These are phyloP conservation scores for Philopotamus ludificatus DNA, from an alignment of 1,140 invertebrate genomes.

Conservation along the genomic window DNA sequence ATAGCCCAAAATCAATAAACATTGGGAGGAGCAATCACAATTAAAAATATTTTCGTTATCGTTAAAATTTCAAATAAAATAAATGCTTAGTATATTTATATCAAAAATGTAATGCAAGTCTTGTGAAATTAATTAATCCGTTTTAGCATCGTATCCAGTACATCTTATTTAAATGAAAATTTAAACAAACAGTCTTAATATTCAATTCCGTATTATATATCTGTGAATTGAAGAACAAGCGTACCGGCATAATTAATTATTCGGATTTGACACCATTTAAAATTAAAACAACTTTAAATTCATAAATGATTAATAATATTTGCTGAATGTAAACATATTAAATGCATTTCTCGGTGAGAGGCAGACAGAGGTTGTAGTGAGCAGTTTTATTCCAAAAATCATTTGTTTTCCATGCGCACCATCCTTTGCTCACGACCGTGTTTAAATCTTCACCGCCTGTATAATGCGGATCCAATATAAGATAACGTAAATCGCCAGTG, in stretches of 20 bases:
- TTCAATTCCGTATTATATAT: slow-evolving; percentile 13
- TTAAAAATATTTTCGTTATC: too few relatives aligned
- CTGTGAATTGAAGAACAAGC: neutral
- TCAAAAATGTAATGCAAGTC: too few relatives aligned
- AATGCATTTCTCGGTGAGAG: slow-evolving; percentile 60
- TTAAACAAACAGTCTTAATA: too few relatives aligned
- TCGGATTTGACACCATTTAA: neutral
- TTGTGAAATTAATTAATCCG: too few relatives aligned
- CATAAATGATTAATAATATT: slow-evolving; percentile 38
- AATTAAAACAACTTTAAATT: neutral
- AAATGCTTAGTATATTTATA: too few relatives aligned
- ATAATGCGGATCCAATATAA: slow-evolving; percentile 98
- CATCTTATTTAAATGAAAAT: too few relatives aligned
- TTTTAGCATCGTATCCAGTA: too few relatives aligned
- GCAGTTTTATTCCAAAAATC: slow-evolving; percentile 91
- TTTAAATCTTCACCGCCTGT: slow-evolving; percentile 77
- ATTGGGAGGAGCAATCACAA: too few relatives aligned
- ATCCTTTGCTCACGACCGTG: slow-evolving; percentile 76
- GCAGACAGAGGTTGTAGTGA: slow-evolving; percentile 95
- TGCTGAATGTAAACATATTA: too few relatives aligned
- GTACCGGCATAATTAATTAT: neutral
- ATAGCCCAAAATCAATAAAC: too few relatives aligned
- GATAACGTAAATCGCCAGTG: slow-evolving; percentile 77
- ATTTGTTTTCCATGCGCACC: slow-evolving; percentile 90
- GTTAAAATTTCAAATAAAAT: too few relatives aligned